Evolutionary conservation across 2,888 invertebrate genomes (phyloP).

Genomic region (Drosophila melanosoma): DNA sequence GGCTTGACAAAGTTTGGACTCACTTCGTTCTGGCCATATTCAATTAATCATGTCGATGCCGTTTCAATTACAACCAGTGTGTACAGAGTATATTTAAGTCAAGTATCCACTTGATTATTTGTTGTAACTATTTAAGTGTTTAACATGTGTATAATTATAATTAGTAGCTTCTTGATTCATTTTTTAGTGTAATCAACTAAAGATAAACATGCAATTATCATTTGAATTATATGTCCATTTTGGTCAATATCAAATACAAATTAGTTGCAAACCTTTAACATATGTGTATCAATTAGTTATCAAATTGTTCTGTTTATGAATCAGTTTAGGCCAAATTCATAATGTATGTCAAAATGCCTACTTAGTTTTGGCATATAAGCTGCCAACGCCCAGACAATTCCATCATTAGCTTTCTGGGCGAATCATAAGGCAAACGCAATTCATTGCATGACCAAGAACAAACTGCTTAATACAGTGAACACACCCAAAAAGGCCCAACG

Average conservation of each 20-base stretch:
- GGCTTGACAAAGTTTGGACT: not conserved
- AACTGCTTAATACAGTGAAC: constrained; percentile 39
- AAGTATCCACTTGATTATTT: not conserved
- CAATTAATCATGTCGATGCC: not conserved
- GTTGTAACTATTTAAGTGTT: not conserved
- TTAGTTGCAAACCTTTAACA: not conserved
- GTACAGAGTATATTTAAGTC: not conserved
- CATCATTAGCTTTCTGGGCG: constrained; percentile 45
- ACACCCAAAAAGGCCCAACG: constrained; percentile 28
- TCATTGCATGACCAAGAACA: constrained; percentile 49
- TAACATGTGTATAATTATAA: not conserved
- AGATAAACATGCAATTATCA: constrained; percentile 4
- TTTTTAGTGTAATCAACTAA: not conserved
- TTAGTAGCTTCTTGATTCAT: not conserved
- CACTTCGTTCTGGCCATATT: not conserved
- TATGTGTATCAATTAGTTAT: constrained; percentile 2
- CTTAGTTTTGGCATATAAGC: constrained; percentile 18
- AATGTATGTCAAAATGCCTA: constrained; percentile 2
- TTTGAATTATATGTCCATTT: not conserved
- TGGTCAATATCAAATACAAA: not conserved
- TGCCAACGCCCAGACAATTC: constrained; percentile 17
- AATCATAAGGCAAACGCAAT: constrained; percentile 56
- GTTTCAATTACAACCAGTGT: not conserved
- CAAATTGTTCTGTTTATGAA: constrained; percentile 18
- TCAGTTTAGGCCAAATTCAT: constrained; percentile 2